A percentile compares a stretch with the other conserved stretches of the same genome.
These are phyloP conservation scores for Cabera pusaria DNA, from an alignment of 2,888 invertebrate species.

Conservation along the genomic window DNA sequence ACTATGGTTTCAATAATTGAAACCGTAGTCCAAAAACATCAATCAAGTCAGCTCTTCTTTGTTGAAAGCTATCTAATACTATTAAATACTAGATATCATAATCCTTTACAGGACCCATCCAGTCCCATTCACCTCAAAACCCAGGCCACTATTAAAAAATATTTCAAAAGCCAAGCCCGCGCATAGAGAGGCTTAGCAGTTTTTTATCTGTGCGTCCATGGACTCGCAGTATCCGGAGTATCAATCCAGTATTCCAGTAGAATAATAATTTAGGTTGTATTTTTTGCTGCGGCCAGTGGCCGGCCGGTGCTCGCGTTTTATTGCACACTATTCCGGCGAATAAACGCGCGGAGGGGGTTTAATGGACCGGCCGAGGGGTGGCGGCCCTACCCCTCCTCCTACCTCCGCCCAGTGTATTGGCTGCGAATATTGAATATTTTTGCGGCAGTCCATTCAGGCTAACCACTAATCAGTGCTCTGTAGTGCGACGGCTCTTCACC, in stretches of 20 bases:
- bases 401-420: constrained; percentile 55
- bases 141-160: too few relatives aligned
- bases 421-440: constrained; percentile 76
- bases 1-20: too few relatives aligned
- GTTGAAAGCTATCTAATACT: too few relatives aligned
- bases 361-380: constrained; percentile 60
- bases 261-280: constrained; percentile 72
- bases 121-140: too few relatives aligned
- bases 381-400: constrained; percentile 31
- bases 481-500: constrained; percentile 43
- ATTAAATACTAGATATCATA: too few relatives aligned
- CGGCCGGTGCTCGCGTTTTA: constrained; percentile 71
- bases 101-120: too few relatives aligned
- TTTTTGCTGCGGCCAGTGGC: constrained; percentile 70
- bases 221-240: constrained; percentile 34
- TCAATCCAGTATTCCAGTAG: constrained; percentile 53
- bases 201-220: constrained; percentile 29
- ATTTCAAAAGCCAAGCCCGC: too few relatives aligned
- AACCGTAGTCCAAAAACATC: too few relatives aligned
- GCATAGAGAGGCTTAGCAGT: constrained; percentile 1
- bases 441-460: constrained; percentile 53
- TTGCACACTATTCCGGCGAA: constrained; percentile 79
- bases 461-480: constrained; percentile 65
- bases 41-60: too few relatives aligned
- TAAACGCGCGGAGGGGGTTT: constrained; percentile 67